Evolutionary conservation across 2,113 vertebrate genomes (phyloP).

Genomic region (Arothron firmamentum): DNA sequence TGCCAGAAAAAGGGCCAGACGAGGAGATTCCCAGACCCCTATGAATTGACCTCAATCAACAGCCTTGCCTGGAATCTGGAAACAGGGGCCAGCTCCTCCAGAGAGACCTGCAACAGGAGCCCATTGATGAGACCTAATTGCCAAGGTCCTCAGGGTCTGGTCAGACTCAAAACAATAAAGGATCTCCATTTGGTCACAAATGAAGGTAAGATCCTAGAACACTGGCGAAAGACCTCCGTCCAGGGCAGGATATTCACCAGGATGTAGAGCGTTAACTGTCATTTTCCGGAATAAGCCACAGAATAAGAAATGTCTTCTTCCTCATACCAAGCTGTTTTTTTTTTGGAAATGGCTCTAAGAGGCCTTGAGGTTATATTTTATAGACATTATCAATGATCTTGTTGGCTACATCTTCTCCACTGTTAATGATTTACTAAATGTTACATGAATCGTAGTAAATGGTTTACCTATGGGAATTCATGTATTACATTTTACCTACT

Average conservation of each 20-base stretch:
- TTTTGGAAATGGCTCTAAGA: background rate
- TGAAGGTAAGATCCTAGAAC: background rate
- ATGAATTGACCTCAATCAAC: conserved; percentile 17
- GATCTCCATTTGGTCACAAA: conserved; percentile 2
- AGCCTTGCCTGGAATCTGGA: conserved; percentile 24
- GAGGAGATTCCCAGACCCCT: conserved; percentile 2
- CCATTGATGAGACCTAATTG: background rate
- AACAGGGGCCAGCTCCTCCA: background rate
- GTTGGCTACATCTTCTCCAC: too few relatives aligned
- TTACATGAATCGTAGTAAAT: too few relatives aligned
- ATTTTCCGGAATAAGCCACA: background rate
- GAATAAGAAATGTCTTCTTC: too few relatives aligned
- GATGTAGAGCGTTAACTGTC: background rate
- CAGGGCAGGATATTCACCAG: background rate
- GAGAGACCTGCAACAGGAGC: background rate
- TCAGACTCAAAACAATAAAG: conserved; percentile 14
- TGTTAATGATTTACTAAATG: too few relatives aligned
- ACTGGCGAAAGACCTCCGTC: background rate
- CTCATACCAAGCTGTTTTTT: background rate
- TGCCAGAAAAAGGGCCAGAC: conserved; percentile 8
- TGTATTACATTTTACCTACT: too few relatives aligned
- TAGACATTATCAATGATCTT: too few relatives aligned
- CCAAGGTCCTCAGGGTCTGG: background rate
- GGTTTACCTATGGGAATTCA: too few relatives aligned
- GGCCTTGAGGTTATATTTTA: background rate